Evolutionary conservation across 2,113 vertebrate species (phyloP).

Genomic region (Callipepla californica): DNA sequence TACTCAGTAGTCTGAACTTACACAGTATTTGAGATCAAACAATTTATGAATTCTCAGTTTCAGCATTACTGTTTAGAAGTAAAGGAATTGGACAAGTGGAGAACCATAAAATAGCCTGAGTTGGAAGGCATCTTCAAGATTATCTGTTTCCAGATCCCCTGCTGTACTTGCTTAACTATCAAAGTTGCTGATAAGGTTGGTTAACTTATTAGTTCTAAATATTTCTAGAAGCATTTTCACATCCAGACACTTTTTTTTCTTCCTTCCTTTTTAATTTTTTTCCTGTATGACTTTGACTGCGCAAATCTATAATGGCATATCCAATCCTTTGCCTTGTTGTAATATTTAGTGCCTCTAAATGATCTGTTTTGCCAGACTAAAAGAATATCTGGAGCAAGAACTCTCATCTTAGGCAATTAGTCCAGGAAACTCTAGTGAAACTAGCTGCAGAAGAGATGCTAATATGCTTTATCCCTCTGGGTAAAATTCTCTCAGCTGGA

Average conservation of each 20-base stretch:
- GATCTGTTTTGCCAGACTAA: background rate
- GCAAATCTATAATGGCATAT: background rate
- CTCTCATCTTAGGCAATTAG: constrained; percentile 4
- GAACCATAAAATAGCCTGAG: background rate
- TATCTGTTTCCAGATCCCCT: too few species aligned
- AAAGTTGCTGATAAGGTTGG: background rate
- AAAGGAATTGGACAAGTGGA: background rate
- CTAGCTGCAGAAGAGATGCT: background rate
- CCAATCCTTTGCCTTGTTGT: background rate
- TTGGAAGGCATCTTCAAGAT: too few species aligned
- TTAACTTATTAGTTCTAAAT: background rate
- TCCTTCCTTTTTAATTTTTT: background rate
- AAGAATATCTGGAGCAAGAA: background rate
- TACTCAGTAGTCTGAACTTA: background rate
- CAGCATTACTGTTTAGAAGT: background rate
- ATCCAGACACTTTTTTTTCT: background rate
- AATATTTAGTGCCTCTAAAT: constrained; percentile 15
- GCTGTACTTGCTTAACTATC: background rate
- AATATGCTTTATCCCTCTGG: constrained; percentile 2
- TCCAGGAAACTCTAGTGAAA: background rate
- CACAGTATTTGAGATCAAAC: background rate
- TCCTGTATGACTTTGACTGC: background rate
- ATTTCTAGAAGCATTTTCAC: background rate
- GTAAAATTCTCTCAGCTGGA: background rate
- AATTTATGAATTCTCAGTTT: background rate